Base-by-base conservation (phyloP, 2,888 invertebrate species). In the Zaprionus lineosus region DNA sequence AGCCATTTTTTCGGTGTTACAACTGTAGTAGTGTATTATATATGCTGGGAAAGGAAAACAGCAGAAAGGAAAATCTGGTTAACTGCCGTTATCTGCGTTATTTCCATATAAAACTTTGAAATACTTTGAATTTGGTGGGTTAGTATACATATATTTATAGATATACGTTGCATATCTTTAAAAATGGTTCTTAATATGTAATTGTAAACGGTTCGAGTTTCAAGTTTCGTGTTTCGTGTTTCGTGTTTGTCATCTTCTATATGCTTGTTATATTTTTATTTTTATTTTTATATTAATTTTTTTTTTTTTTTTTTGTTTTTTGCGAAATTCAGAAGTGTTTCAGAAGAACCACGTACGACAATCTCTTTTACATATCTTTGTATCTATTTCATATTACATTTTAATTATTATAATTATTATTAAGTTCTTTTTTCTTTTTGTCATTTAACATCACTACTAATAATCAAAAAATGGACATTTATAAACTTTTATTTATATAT, bases 401-500 rank as follows among this genome's bases (percentile, higher is more conserved):
- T 75, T 57, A 64, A 57, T 74, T 70, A 56, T 65, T 66, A 51
- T 84, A 63, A 60, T 72, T 84, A 71, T 60, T 76, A 64, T 84
- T 81, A 59, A 66, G 51, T 78, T 81, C 65, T 53, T 65, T 40
- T 60, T 66, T 64, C 44, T 59, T n/a, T n/a, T 19, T 19, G 3
- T 19, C 46, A 56, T 77, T 74, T 82, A 84, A 77, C 75, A 85
- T 87, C 79, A 86, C 87, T 86, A 86, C 86, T 79, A 85, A 87
- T 84, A 86, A 84, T 83, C 72, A 88, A 88, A 87, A 87, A 87
- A 87, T 87, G 87, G 87, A 87, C 87, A 88, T 88, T 88, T 86
- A 88, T 88, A 87, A 88, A 88, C 69, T 70, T 72, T 79, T 74
- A 63, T 69, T 65, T 66, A 64, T 63, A 78, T 66, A 55, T 76